These are phyloP conservation scores for Picus viridis DNA, from an alignment of 2,797 vertebrate species.

Conservation along the genomic window DNA sequence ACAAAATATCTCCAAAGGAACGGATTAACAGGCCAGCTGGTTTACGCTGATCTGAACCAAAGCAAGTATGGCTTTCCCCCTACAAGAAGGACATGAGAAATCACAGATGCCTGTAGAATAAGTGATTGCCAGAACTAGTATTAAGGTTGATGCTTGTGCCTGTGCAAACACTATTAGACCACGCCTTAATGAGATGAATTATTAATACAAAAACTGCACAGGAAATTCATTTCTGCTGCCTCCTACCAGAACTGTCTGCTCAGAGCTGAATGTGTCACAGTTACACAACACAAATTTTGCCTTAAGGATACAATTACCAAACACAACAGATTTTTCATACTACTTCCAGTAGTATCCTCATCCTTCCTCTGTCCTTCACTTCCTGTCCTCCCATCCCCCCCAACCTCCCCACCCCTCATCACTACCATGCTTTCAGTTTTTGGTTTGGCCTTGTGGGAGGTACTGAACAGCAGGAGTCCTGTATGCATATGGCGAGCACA, in stretches of 20 bases:
- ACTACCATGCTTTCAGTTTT: neutral
- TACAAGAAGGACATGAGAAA: neutral
- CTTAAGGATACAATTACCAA: conserved; percentile 52
- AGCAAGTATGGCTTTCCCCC: neutral
- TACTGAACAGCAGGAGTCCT: neutral
- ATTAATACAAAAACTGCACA: conserved; percentile 48
- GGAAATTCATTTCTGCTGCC: conserved; percentile 40
- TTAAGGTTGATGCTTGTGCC: neutral
- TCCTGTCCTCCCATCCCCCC: too few relatives aligned
- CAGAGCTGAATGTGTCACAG: conserved; percentile 34
- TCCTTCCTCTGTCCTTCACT: neutral
- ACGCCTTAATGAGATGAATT: conserved; percentile 47
- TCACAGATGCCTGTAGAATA: neutral
- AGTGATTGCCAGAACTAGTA: conserved; percentile 3
- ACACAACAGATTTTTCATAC: conserved; percentile 7
- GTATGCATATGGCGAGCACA: neutral
- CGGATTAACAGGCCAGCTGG: neutral
- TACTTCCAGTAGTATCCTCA: neutral
- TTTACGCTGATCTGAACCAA: neutral
- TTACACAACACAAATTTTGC: conserved; percentile 49
- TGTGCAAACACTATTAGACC: conserved; percentile 18
- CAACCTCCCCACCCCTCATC: too few relatives aligned
- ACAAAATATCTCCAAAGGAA: neutral
- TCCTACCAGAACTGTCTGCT: conserved; percentile 55
- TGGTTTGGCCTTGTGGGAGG: neutral